Evolutionary conservation across 2,888 invertebrate species (phyloP).

Genomic region (Deilephila elpenor): DNA sequence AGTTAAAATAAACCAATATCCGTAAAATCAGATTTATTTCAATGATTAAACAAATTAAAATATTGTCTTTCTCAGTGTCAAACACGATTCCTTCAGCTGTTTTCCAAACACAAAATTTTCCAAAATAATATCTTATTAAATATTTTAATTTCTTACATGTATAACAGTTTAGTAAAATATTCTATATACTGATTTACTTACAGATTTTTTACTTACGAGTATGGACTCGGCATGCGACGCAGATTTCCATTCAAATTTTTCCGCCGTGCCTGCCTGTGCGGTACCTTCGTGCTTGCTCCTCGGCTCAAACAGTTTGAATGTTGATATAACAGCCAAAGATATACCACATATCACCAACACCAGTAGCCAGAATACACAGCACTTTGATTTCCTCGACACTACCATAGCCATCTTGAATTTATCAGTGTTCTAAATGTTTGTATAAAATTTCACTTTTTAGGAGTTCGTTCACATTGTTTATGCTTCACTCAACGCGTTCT

Average conservation of each 20-base stretch:
- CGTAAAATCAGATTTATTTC: too few species aligned
- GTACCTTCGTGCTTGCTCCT: constrained; percentile 44
- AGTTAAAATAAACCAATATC: too few species aligned
- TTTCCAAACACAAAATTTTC: neutral
- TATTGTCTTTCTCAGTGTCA: neutral
- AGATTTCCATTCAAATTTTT: constrained; percentile 63
- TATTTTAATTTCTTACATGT: too few species aligned
- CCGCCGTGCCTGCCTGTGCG: constrained; percentile 58
- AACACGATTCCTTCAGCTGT: neutral
- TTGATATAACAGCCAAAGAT: constrained; percentile 65
- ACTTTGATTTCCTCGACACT: constrained; percentile 68
- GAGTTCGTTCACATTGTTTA: neutral
- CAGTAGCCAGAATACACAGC: constrained; percentile 64
- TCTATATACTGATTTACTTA: neutral
- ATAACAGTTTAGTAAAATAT: too few species aligned
- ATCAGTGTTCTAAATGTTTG: constrained; percentile 24
- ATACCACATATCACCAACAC: constrained; percentile 66
- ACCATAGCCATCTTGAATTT: constrained; percentile 74
- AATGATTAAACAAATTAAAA: too few species aligned
- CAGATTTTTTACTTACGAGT: constrained; percentile 56
- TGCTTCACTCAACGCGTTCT: neutral
- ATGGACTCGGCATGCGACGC: constrained; percentile 51
- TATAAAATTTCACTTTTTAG: neutral
- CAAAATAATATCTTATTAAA: neutral
- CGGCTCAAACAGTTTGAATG: constrained; percentile 53